Conservation (phyloP, 2,888 invertebrate species). For the Tortricodes alternella region DNA sequence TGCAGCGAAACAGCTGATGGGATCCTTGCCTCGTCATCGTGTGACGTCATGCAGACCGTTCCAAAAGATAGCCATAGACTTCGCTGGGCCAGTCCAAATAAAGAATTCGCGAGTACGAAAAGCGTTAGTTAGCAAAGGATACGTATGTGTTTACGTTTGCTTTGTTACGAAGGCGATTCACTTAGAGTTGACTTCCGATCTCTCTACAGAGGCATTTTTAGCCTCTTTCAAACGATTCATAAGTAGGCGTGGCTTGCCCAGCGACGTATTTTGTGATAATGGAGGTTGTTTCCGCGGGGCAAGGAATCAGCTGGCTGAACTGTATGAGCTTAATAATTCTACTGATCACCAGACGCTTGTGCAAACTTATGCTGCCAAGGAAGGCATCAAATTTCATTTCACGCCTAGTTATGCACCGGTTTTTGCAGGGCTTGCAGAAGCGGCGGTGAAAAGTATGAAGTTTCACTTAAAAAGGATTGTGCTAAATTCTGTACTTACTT, state of each 20-base stretch:
- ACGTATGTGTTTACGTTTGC: slow-evolving; percentile 13
- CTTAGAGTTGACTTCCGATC: slow-evolving; percentile 26
- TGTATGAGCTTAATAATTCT: slow-evolving; percentile 21
- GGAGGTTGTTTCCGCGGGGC: not conserved
- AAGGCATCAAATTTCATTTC: not conserved
- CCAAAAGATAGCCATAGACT: not conserved
- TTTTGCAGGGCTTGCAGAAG: no score
- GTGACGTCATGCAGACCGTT: slow-evolving; percentile 15
- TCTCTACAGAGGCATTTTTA: slow-evolving; percentile 28
- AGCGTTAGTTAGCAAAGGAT: slow-evolving; percentile 7
- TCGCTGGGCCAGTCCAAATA: not conserved
- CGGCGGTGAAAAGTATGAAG: no score
- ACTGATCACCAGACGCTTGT: slow-evolving; percentile 15
- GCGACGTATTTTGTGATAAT: not conserved
- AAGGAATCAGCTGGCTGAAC: not conserved
- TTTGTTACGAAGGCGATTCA: slow-evolving; percentile 31
- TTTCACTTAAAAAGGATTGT: no score
- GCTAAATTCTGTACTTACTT: no score
- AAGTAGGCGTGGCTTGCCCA: slow-evolving; percentile 14
- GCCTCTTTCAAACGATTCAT: slow-evolving; percentile 29
- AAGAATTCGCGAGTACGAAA: not conserved
- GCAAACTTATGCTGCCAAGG: not conserved
- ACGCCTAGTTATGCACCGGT: no score
- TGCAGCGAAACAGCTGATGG: slow-evolving; percentile 25
- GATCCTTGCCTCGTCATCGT: slow-evolving; percentile 23